A percentile compares a stretch with the other conserved stretches of the same genome.
These are phyloP conservation scores for Apamea epomidion DNA, from an alignment of 2,888 invertebrate species.

Conservation along the genomic window DNA sequence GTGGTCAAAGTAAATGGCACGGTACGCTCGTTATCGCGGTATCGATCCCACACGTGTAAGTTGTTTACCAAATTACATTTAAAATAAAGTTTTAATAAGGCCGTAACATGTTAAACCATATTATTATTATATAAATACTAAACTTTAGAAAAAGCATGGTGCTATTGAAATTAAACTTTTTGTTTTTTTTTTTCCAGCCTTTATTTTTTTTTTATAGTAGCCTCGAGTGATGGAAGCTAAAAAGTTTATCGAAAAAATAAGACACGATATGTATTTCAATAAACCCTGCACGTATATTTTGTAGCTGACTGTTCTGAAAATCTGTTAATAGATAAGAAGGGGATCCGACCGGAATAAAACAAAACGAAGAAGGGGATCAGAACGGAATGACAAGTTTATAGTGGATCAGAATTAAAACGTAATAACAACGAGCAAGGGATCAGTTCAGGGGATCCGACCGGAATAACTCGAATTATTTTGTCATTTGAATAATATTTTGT, in stretches of 20 bases:
- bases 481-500: neutral
- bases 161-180: neutral
- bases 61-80: conserved; percentile 2
- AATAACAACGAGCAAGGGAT: too few relatives aligned
- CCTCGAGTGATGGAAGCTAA: neutral
- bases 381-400: too few relatives aligned
- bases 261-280: neutral
- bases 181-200: neutral
- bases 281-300: too few relatives aligned
- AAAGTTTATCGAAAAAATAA: neutral
- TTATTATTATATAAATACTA: neutral
- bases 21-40: too few relatives aligned
- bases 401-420: too few relatives aligned
- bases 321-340: too few relatives aligned
- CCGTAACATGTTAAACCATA: neutral
- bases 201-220: too few relatives aligned
- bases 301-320: too few relatives aligned
- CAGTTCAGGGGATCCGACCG: too few relatives aligned
- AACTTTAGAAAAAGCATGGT: neutral
- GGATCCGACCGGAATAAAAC: too few relatives aligned
- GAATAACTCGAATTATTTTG: neutral
- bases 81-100: neutral
- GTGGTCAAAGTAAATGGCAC: neutral
- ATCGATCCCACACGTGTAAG: neutral
- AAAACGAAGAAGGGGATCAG: too few relatives aligned